Evolutionary conservation across 2,113 vertebrate genomes (phyloP).

Genomic region (Choloepus hoffmanni): DNA sequence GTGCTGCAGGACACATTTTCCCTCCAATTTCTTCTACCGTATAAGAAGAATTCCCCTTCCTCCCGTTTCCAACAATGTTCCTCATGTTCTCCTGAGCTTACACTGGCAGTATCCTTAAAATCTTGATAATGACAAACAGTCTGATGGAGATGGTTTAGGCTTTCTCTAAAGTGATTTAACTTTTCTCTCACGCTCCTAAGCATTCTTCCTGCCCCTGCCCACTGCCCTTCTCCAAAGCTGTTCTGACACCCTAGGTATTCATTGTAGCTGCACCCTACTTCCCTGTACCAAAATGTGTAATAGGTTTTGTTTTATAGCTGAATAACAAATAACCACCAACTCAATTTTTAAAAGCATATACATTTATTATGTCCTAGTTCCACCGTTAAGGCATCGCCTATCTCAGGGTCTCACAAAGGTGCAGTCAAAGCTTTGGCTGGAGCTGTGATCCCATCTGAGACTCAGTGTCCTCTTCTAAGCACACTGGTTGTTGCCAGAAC

Average conservation of each 20-base stretch:
- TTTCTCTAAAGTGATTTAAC: not conserved
- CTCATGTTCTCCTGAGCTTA: not conserved
- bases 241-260: not conserved
- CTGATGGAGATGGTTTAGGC: not conserved
- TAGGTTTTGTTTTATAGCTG: not conserved
- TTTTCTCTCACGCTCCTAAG: not conserved
- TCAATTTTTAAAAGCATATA: no score
- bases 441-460: not conserved
- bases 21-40: not conserved
- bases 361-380: not conserved
- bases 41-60: not conserved
- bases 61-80: not conserved
- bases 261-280: not conserved
- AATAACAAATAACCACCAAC: not conserved
- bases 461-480: not conserved
- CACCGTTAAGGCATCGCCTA: not conserved
- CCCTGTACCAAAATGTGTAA: not conserved
- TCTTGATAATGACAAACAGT: not conserved
- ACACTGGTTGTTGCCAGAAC: not conserved
- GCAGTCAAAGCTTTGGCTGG: not conserved
- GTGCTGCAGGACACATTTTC: not conserved
- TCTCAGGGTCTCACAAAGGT: not conserved
- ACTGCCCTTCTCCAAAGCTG: not conserved
- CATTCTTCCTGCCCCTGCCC: not conserved
- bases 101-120: rapidly evolving